These are phyloP conservation scores for Sebastes hopkinsi DNA, from an alignment of 2,797 vertebrate genomes.

Conservation along the genomic window DNA sequence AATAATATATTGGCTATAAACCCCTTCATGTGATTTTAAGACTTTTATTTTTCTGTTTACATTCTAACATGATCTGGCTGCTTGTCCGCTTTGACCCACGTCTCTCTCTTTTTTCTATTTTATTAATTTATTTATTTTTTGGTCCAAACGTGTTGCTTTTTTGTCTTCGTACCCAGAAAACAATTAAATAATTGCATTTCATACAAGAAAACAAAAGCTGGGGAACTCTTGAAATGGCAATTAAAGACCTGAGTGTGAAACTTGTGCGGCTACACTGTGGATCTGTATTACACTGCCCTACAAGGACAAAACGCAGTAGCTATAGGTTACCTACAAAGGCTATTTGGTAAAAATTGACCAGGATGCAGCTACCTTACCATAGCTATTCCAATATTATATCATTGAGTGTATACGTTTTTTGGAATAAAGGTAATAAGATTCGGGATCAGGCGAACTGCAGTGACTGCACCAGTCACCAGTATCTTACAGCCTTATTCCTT, in stretches of 20 bases:
- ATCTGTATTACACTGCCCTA: background rate
- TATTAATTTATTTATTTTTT: background rate
- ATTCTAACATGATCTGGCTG: conserved; percentile 8
- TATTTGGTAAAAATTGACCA: background rate
- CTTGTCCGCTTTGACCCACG: conserved; percentile 11
- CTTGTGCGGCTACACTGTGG: background rate
- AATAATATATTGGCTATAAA: conserved; percentile 60
- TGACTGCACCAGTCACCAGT: background rate
- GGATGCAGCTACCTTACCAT: background rate
- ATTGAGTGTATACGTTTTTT: fast-evolving
- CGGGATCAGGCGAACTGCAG: background rate
- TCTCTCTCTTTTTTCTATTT: background rate
- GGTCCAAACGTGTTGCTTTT: background rate
- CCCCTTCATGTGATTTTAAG: background rate
- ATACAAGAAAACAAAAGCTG: background rate
- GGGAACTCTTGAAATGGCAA: background rate
- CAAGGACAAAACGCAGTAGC: background rate
- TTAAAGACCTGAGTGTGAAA: background rate
- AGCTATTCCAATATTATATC: background rate
- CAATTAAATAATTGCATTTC: background rate
- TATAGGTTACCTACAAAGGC: background rate
- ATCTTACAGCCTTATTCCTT: background rate
- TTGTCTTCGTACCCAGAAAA: background rate
- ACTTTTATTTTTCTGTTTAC: conserved; percentile 61
- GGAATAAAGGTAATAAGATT: background rate